Evolutionary conservation across 2,888 invertebrate genomes (phyloP).

Genomic region (Ethmia dodecea): DNA sequence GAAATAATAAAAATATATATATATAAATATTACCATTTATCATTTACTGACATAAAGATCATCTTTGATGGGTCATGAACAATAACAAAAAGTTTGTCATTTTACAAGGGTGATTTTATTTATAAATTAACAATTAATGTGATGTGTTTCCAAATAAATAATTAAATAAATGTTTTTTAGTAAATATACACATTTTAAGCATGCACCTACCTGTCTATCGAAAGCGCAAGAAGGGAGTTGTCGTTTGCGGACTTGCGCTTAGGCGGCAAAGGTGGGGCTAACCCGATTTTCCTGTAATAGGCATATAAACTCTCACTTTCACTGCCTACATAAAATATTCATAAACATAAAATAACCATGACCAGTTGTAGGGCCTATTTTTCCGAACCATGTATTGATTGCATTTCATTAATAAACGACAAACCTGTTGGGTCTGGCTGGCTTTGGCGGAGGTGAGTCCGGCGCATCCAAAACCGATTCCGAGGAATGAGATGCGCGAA

Average conservation of each 20-base stretch:
- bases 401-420: background rate
- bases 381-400: background rate
- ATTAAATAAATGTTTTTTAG: no score
- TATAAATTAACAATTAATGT: no score
- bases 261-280: constrained; percentile 88
- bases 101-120: no score
- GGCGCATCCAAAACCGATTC: constrained; percentile 84
- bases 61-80: no score
- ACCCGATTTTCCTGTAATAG: constrained; percentile 77
- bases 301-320: constrained; percentile 34
- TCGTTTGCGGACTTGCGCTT: constrained; percentile 80
- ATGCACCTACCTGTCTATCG: constrained; percentile 79
- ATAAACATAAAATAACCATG: background rate
- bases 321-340: background rate
- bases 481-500: constrained; percentile 88
- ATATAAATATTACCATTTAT: no score
- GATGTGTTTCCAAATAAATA: no score
- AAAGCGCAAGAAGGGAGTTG: constrained; percentile 72
- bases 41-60: no score
- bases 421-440: constrained; percentile 89
- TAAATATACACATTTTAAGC: no score
- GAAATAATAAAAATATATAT: background rate
- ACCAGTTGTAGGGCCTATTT: background rate
- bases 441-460: constrained; percentile 89
- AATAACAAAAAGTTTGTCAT: no score